Conservation (phyloP, 2,888 invertebrate species). For the Callyntrura guangdongensis region DNA sequence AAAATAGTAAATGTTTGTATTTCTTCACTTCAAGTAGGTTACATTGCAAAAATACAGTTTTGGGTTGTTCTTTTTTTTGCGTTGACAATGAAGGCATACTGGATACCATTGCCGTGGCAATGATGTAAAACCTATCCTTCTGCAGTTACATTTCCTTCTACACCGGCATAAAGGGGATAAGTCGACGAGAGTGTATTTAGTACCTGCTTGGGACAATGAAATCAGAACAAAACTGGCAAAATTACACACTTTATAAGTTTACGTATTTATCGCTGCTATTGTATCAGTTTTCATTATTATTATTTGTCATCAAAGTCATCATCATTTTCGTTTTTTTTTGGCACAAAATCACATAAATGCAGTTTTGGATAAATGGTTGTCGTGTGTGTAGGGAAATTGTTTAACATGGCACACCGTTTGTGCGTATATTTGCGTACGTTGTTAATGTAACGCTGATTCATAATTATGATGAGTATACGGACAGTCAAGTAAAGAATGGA, state of each 20-base stretch:
- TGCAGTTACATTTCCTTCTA: no score
- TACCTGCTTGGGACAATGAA: background rate
- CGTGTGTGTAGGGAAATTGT: background rate
- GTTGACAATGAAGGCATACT: no score
- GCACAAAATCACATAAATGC: background rate
- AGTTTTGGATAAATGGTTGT: background rate
- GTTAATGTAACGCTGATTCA: constrained; percentile 14
- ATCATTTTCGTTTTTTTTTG: background rate
- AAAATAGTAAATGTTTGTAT: no score
- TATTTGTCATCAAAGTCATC: no score
- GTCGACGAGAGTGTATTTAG: background rate
- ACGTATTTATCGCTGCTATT: no score
- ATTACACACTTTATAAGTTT: background rate
- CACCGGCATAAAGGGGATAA: background rate
- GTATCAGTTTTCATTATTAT: no score
- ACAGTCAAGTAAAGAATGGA: constrained; percentile 24
- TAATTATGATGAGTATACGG: background rate
- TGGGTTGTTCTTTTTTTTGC: no score
- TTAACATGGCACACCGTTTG: background rate
- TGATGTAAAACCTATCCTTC: no score
- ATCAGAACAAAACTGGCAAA: background rate
- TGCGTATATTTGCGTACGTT: constrained; percentile 2
- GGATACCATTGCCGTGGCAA: no score
- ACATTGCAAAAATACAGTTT: no score
- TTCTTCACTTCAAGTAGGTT: no score